phyloP scores from a whole-genome alignment of 2,113 vertebrate genomes.

The Ictalurus punctatus region DNA sequence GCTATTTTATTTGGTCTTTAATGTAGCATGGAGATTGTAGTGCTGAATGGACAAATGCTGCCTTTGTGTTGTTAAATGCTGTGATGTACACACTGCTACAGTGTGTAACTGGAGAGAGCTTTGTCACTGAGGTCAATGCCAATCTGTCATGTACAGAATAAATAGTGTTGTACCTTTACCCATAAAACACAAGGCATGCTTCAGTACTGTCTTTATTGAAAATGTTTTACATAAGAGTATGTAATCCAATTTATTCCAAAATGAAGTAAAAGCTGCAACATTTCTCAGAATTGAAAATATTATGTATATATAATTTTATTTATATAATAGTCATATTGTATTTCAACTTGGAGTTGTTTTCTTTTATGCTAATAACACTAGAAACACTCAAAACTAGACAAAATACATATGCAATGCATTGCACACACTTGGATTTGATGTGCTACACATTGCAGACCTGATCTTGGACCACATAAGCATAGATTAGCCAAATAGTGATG shows the following conservation, averaged over 20 bases:
- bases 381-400: neutral
- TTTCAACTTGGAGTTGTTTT: neutral
- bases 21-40: conserved; percentile 12
- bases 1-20: neutral
- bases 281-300: neutral
- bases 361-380: neutral
- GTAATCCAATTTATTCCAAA: neutral
- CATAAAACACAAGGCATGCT: neutral
- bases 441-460: neutral
- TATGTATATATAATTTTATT: neutral
- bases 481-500: neutral
- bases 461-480: neutral
- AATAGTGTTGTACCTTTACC: conserved; percentile 1
- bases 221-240: conserved; percentile 24
- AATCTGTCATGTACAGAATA: conserved; percentile 18
- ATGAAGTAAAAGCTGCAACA: neutral
- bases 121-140: neutral
- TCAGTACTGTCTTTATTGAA: conserved; percentile 14
- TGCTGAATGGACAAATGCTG: conserved; percentile 22
- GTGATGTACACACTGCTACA: conserved; percentile 1
- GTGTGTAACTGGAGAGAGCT: conserved; percentile 4
- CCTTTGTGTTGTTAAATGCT: neutral
- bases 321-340: neutral
- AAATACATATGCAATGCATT: neutral
- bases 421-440: neutral